Base-by-base conservation (phyloP, 1,140 invertebrate genomes). In the Cecropterus lyciades region DNA sequence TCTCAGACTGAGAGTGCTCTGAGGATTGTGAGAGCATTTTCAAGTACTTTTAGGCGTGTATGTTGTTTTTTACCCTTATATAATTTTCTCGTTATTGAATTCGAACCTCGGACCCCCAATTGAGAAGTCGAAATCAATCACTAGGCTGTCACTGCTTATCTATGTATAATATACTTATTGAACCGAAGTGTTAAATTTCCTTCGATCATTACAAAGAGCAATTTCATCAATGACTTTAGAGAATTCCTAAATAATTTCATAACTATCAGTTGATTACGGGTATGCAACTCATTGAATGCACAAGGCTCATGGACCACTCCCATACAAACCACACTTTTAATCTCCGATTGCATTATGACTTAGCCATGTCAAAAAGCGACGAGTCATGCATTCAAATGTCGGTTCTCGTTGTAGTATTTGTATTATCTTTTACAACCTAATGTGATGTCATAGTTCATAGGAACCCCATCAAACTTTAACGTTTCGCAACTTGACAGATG, bases 391-490 rank as follows among this genome's bases (percentile, higher is more conserved):
- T 67, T 77, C 78, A 79, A 82, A 88, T 85, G 84, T 81, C 75
- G 79, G 79, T 75, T 79, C 84, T 75, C 76, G 73, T n/a, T 84
- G 75, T 83, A 83, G 80, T 82, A 76, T 82, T 85, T 80, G 76
- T 75, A 81, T 84, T 82, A 79, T 82, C 73, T 85, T 83, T 79
- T 75, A 75, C 62, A 73, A 72, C 69, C 51, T 72, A 43, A 64
- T 77, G 72, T 83, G 82, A 85, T 80, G 85, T 82, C 81, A 87
- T 84, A 82, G 85, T 80, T 80, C 81, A 86, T 68, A 78, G 74
- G 71, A 84, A 82, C 80, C 73, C 78, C 73, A 72, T 77, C 73
- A 70, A 60, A 73, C 48, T 69, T 66, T 62, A 53, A 16, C 57
- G 65, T 86, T 80, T 86, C 77, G 75, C 82, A 87, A 87, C 45